Base-by-base conservation (phyloP, 1,140 invertebrate species). In the Camponotus floridanus region DNA sequence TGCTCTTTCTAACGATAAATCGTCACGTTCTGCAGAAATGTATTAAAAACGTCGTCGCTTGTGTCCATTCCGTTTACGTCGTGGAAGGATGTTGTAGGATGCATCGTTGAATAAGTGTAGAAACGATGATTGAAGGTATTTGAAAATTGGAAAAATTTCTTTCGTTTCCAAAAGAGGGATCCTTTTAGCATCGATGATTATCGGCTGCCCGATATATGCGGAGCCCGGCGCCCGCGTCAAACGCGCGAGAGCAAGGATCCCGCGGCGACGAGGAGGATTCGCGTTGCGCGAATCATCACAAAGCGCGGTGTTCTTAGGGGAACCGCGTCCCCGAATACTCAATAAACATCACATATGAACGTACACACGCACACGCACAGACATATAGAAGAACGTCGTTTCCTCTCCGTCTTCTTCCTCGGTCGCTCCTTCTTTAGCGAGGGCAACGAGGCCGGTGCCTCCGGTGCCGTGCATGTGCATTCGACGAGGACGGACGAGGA, bases 401-500 rank as follows among this genome's bases (percentile, higher is more conserved):
- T 80, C 21, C 39, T 70, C 62, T 73, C 26, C 55, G 68, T 83
- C 68, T 71, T 83, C 68, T 71, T 78, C 68, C 57, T 55, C 71
- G 33, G 18, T 31, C n/a, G 61, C 55, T 76, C 21, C 74, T 85
- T 59, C 68, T 83, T 83, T 57, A 51, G 33, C 62, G 86, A 61
- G 86, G 74, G 91, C 84, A 88, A 91, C 85, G 85, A 90, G 88
- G 73, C 85, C 64, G 85, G 76, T 87, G 88, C 88, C 79, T 71
- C 78, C 59, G 85, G 70, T 79, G 36, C 6, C 6, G 71, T 80
- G 79, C 87, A 88, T 78, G 90, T 73, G 51, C 79, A 73, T 73
- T 74, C 84, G 87, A 90, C 88, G 76, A 92, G 86, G 88, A 92
- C 89, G 79, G 86, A 88, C 88, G 86, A 90, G 86, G 87, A 90